Percentiles rank a stretch among this genome's conserved stretches.
Evolutionary conservation across 1,140 invertebrate genomes (phyloP).

Genomic region (Zaprionus ghesquierei): DNA sequence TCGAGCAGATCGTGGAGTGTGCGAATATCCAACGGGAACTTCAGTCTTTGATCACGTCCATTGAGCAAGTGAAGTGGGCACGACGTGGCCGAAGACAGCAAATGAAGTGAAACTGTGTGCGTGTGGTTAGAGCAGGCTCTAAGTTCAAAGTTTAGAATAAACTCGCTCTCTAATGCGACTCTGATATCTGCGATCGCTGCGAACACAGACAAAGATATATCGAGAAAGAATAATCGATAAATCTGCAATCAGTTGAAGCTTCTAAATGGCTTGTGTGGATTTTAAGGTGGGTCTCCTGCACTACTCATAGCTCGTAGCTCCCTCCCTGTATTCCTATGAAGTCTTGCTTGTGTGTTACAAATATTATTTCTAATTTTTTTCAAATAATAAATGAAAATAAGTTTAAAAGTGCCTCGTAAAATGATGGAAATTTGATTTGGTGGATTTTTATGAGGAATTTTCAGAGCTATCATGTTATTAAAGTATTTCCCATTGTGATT

Average conservation of each 20-base stretch:
- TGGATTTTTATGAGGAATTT: no score
- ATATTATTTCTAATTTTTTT: slow-evolving; percentile 17
- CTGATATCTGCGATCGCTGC: not conserved
- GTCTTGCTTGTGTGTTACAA: no score
- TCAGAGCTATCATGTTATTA: no score
- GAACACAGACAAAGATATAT: not conserved
- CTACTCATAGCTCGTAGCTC: not conserved
- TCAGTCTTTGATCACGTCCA: slow-evolving; percentile 8
- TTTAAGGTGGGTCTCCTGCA: slow-evolving; percentile 3
- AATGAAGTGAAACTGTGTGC: not conserved
- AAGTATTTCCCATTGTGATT: no score
- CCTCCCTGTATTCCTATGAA: no score
- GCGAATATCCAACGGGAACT: slow-evolving; percentile 35
- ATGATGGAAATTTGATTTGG: no score
- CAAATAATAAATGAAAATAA: slow-evolving; percentile 24
- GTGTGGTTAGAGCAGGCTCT: not conserved
- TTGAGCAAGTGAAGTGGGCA: slow-evolving; percentile 24
- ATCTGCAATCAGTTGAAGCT: no score
- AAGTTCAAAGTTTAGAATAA: slow-evolving; percentile 33
- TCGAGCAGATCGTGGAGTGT: slow-evolving; percentile 37
- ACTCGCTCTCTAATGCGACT: slow-evolving; percentile 1
- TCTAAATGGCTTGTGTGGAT: no score
- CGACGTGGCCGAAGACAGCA: not conserved
- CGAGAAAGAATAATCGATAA: no score
- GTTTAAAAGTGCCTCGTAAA: not conserved